Percentiles rank a stretch among this genome's conserved stretches.
These are phyloP conservation scores for Okapia johnstoni DNA, from an alignment of 2,113 vertebrate genomes.

Conservation along the genomic window DNA sequence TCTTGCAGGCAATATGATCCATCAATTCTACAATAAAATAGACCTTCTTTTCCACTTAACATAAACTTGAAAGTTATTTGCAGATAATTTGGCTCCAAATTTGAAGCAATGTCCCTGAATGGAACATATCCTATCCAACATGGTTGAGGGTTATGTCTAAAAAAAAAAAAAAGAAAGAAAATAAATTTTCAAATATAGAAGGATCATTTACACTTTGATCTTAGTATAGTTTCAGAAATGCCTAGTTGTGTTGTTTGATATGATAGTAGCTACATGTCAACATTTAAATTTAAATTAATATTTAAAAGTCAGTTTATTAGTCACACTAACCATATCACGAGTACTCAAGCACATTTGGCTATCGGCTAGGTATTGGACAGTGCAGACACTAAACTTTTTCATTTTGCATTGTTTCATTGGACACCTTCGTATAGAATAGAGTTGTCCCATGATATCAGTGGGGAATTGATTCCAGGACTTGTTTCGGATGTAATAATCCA, in stretches of 20 bases:
- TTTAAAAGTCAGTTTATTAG: not conserved
- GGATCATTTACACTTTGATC: not conserved
- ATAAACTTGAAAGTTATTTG: not conserved
- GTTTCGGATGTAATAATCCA: not conserved
- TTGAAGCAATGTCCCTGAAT: not conserved
- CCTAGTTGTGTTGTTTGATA: not conserved
- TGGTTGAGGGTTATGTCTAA: not conserved
- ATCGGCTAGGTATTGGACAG: not conserved
- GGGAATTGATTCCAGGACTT: not conserved
- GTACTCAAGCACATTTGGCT: not conserved
- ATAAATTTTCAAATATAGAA: not conserved
- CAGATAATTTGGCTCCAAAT: not conserved
- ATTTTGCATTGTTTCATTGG: not conserved
- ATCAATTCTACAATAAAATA: not conserved
- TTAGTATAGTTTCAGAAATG: not conserved
- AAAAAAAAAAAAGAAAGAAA: not conserved
- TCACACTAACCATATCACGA: not conserved
- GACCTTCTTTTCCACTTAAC: not conserved
- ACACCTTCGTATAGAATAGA: not conserved
- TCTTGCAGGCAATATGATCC: not conserved
- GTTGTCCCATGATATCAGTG: not conserved
- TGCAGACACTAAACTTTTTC: not conserved
- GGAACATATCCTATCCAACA: not conserved
- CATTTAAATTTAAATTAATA: slow-evolving; percentile 12
- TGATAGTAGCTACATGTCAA: not conserved